Conservation (phyloP, 2,797 vertebrate species). For the Okamejei kenojei region DNA sequence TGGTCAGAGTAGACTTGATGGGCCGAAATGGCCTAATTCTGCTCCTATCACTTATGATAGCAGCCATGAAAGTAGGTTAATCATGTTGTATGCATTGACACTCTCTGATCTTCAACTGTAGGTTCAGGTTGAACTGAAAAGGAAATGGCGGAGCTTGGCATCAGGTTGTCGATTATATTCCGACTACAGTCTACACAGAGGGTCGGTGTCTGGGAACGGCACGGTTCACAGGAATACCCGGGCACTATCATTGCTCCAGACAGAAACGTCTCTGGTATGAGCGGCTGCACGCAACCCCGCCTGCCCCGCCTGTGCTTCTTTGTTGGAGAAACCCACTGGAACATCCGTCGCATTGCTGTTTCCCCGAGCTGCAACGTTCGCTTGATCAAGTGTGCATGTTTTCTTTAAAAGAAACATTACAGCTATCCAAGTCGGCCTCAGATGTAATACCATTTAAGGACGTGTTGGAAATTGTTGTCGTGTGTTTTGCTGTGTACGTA, state of each 20-base stretch:
- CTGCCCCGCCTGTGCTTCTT: no score
- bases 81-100: neutral
- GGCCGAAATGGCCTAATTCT: no score
- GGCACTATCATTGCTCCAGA: slow-evolving; percentile 81
- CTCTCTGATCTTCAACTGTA: slow-evolving; percentile 47
- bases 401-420: neutral
- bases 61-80: neutral
- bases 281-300: neutral
- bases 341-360: neutral
- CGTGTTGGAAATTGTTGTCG: neutral
- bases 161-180: slow-evolving; percentile 57
- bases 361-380: neutral
- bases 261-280: slow-evolving; percentile 76
- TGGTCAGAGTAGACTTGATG: no score
- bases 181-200: slow-evolving; percentile 62
- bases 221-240: slow-evolving; percentile 64
- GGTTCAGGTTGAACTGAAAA: slow-evolving; percentile 82
- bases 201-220: slow-evolving; percentile 63
- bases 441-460: neutral
- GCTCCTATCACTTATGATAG: no score
- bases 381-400: neutral
- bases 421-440: neutral
- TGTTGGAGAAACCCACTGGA: neutral
- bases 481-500: no score
- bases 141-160: slow-evolving; percentile 71